These are phyloP conservation scores for Cantharis lateralis DNA, from an alignment of 2,888 invertebrate species.

Conservation along the genomic window DNA sequence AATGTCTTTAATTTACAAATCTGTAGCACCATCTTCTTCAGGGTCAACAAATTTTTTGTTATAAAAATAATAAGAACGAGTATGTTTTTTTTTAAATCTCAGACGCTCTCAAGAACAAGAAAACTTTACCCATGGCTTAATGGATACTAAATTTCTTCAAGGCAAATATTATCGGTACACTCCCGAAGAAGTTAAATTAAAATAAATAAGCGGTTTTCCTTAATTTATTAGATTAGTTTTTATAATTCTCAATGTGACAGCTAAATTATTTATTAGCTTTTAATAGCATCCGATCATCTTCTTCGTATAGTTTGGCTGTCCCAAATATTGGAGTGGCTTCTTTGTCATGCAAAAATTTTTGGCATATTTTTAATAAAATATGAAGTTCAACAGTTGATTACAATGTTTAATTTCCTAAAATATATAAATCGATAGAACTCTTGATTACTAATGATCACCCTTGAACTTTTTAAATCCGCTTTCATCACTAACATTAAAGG, in stretches of 20 bases:
- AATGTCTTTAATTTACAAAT: neutral
- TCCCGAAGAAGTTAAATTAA: neutral
- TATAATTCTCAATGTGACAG: neutral
- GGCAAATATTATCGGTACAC: neutral
- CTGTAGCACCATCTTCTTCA: neutral
- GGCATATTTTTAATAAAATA: neutral
- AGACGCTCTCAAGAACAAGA: neutral
- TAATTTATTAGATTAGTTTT: neutral
- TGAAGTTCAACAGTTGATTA: neutral
- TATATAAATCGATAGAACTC: neutral
- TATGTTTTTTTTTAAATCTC: neutral
- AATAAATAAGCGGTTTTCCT: neutral
- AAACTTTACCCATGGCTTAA: neutral
- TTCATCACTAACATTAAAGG: conserved; percentile 7
- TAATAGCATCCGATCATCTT: neutral
- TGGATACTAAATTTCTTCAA: neutral
- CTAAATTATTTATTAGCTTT: neutral
- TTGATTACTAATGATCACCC: conserved; percentile 5
- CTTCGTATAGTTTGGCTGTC: neutral
- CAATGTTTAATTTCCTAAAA: neutral
- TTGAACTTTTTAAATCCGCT: conserved; percentile 20
- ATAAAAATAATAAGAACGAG: neutral
- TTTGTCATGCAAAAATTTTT: neutral
- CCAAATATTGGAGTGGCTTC: neutral
- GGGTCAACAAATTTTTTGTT: neutral